These are phyloP conservation scores for Martes flavigula DNA, from an alignment of 2,797 vertebrate species.

Conservation along the genomic window DNA sequence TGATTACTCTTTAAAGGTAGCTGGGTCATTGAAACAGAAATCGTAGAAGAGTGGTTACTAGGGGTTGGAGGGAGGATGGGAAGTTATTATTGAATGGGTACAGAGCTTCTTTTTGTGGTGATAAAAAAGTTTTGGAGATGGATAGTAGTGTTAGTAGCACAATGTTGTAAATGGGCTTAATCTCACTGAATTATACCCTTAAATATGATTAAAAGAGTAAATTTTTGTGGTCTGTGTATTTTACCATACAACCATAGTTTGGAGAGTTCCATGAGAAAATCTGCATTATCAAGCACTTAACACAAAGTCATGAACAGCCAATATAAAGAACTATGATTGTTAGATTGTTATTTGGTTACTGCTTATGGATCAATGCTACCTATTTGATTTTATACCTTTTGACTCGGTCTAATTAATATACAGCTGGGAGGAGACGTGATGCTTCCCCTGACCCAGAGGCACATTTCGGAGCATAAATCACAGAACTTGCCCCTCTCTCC, in stretches of 20 bases:
- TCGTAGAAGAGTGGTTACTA: background rate
- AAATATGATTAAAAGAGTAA: background rate
- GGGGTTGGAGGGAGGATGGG: background rate
- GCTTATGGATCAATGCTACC: background rate
- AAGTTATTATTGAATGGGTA: background rate
- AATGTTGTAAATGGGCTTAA: background rate
- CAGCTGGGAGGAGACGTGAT: background rate
- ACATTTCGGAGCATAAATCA: background rate
- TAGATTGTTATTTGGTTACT: background rate
- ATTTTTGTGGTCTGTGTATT: background rate
- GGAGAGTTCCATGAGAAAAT: background rate
- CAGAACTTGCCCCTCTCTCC: background rate
- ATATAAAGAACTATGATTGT: background rate
- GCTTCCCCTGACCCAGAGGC: background rate
- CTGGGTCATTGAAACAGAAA: background rate
- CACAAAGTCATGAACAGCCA: background rate
- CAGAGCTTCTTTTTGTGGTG: background rate
- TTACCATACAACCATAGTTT: background rate
- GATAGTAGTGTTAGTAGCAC: background rate
- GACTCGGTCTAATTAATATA: background rate
- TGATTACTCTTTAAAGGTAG: background rate
- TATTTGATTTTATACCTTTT: background rate
- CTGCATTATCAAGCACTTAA: background rate
- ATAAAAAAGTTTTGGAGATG: background rate
- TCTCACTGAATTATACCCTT: background rate